Evolutionary conservation across 2,888 invertebrate species (phyloP).

Genomic region (Sicus ferrugineus): DNA sequence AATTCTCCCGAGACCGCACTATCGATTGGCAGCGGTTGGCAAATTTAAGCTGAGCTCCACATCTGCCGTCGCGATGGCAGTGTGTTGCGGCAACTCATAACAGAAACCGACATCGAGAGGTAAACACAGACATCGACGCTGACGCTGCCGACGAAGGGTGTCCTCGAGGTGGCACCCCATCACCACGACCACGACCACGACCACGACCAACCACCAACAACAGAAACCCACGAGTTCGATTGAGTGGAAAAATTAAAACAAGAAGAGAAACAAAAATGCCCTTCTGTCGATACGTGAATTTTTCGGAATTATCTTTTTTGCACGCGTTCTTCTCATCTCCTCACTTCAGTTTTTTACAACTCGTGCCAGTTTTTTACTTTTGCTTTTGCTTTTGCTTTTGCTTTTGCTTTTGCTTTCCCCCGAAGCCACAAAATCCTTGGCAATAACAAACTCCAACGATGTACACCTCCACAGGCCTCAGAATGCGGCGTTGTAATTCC

Average conservation of each 20-base stretch:
- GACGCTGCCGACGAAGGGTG: too few relatives aligned
- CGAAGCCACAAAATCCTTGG: background rate
- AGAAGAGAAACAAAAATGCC: background rate
- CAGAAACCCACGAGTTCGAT: slow-evolving; percentile 6
- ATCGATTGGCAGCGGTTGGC: background rate
- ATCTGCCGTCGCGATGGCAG: too few relatives aligned
- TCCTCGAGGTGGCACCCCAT: too few relatives aligned
- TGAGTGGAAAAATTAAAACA: slow-evolving; percentile 7
- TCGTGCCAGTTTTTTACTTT: background rate
- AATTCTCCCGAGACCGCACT: background rate
- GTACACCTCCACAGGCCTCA: background rate
- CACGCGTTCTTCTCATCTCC: background rate
- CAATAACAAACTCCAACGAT: background rate
- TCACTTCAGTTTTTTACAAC: background rate
- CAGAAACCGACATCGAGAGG: too few relatives aligned
- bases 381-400: background rate
- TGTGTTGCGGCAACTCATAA: too few relatives aligned
- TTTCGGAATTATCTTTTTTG: slow-evolving; percentile 7
- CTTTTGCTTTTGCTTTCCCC: too few relatives aligned
- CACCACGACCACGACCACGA: too few relatives aligned
- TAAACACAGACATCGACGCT: too few relatives aligned
- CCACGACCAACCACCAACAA: background rate
- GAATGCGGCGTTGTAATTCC: background rate
- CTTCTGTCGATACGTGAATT: background rate
- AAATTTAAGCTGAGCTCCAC: too few relatives aligned